Percentiles rank a stretch among this genome's conserved stretches.
Conservation (phyloP, 2,888 invertebrate genomes). For the Aleiodes testaceus region DNA sequence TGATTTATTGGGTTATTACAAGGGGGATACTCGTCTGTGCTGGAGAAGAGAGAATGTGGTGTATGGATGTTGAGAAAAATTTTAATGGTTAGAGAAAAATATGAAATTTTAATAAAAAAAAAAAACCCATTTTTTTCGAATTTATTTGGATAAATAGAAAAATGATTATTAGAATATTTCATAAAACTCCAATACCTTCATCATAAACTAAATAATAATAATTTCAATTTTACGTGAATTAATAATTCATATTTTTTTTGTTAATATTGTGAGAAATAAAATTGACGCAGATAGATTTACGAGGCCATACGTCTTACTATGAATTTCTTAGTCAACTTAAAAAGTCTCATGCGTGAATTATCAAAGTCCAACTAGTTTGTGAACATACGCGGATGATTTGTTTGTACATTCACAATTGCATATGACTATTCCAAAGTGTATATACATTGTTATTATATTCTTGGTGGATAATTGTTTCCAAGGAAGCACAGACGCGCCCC, state of each 20-base stretch:
- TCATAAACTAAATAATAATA: no score
- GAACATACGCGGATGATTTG: slow-evolving; percentile 46
- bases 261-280: slow-evolving; percentile 7
- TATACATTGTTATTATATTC: slow-evolving; percentile 64
- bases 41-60: slow-evolving; percentile 59
- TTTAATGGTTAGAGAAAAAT: slow-evolving; percentile 34
- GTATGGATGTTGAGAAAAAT: slow-evolving; percentile 54
- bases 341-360: slow-evolving; percentile 30
- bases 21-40: slow-evolving; percentile 55
- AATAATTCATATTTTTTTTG: slow-evolving; percentile 4
- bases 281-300: slow-evolving; percentile 65
- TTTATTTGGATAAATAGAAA: not conserved
- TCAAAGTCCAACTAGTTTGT: slow-evolving; percentile 24
- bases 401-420: slow-evolving; percentile 40
- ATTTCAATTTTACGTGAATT: no score
- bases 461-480: slow-evolving; percentile 68
- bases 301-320: slow-evolving; percentile 64
- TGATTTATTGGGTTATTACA: slow-evolving; percentile 72
- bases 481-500: slow-evolving; percentile 63
- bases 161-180: no score
- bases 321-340: not conserved
- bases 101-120: slow-evolving; percentile 28
- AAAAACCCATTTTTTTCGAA: not conserved
- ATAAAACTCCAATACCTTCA: no score
- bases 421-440: slow-evolving; percentile 58